Conservation (phyloP, 2,888 invertebrate genomes). For the Hypsopygia costalis region DNA sequence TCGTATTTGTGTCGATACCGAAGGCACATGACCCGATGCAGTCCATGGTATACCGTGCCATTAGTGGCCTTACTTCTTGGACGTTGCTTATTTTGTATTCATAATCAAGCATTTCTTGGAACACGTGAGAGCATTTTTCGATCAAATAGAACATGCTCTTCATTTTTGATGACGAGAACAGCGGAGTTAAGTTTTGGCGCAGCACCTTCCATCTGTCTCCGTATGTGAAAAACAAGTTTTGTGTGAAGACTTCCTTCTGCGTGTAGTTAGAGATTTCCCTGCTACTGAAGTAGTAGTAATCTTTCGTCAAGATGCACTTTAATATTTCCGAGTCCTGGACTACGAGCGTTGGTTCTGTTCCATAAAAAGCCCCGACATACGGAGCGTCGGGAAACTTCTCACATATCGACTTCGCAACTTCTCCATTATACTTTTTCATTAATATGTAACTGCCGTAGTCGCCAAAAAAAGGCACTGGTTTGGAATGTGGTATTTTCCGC, state of each 20-base stretch:
- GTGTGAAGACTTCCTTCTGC: conserved; percentile 30
- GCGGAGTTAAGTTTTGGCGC: conserved; percentile 44
- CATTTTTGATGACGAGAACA: conserved; percentile 52
- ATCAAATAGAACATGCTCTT: conserved; percentile 53
- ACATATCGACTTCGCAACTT: conserved; percentile 23
- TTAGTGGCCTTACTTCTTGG: conserved; percentile 21
- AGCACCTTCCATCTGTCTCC: conserved; percentile 51
- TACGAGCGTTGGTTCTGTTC: conserved; percentile 24
- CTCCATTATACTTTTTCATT: conserved; percentile 16
- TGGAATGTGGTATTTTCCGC: conserved; percentile 23
- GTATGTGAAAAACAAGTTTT: conserved; percentile 37
- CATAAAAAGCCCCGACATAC: conserved; percentile 30
- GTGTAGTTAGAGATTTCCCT: conserved; percentile 26
- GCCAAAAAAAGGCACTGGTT: conserved; percentile 28
- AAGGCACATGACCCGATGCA: conserved; percentile 35
- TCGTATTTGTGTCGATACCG: conserved; percentile 34
- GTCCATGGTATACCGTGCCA: conserved; percentile 35
- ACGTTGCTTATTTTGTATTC: conserved; percentile 15
- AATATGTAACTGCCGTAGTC: conserved; percentile 29
- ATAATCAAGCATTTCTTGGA: conserved; percentile 33
- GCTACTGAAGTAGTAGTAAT: conserved; percentile 32
- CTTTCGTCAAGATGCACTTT: conserved; percentile 26
- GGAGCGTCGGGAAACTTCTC: conserved; percentile 28
- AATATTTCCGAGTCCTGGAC: conserved; percentile 27
- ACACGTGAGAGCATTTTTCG: conserved; percentile 26